Conservation (phyloP, 2,888 invertebrate genomes). For the Epistrophe eligans region DNA sequence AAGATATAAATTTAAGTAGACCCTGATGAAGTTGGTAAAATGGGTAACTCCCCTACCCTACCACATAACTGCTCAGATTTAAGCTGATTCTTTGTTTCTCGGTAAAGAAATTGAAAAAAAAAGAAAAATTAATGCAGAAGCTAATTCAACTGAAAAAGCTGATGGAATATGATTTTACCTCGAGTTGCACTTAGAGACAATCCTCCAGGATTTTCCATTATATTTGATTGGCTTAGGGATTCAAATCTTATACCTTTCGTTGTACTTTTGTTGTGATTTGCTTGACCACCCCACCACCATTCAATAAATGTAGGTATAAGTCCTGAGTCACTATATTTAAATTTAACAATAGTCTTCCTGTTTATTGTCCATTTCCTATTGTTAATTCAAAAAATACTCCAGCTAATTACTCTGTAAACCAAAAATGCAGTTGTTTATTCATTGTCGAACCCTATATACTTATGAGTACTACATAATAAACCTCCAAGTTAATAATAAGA, state of each 20-base stretch:
- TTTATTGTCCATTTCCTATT: not conserved
- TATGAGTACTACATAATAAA: not conserved
- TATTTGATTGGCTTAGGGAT: not conserved
- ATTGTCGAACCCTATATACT: not conserved
- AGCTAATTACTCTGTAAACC: not conserved
- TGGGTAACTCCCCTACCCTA: not conserved
- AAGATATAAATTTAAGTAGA: not conserved
- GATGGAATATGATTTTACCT: not conserved
- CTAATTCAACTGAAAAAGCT: not conserved
- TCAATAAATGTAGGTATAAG: too few relatives aligned
- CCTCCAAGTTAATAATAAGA: constrained; percentile 10
- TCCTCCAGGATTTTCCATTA: not conserved
- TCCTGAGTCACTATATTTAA: not conserved
- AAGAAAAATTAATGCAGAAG: not conserved
- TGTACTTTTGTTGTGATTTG: not conserved
- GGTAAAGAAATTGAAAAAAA: not conserved
- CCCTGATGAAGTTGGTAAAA: not conserved
- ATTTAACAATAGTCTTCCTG: not conserved
- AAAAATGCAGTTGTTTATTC: not conserved
- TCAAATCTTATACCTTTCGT: not conserved
- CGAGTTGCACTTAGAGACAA: not conserved
- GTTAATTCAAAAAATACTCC: constrained; percentile 1
- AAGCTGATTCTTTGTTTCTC: not conserved
- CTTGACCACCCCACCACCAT: not conserved
- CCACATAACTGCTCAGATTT: constrained; percentile 16